Base-by-base conservation (phyloP, 2,113 vertebrate genomes). In the Erythrolamprus reginae region DNA sequence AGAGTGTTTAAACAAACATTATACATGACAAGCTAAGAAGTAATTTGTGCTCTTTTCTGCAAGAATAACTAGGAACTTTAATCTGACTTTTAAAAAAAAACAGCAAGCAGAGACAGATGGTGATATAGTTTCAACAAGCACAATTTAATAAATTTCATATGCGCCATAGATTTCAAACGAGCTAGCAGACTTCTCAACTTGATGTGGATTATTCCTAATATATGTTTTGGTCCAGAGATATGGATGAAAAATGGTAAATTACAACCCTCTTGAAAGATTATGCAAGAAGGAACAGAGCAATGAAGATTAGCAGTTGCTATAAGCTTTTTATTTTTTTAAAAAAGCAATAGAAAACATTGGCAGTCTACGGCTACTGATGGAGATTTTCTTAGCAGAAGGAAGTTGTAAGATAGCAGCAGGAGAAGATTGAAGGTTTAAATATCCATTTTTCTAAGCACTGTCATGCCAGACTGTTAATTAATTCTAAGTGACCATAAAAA, bases 21-120 rank as follows among this genome's bases (percentile, higher is more conserved):
- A 0, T 91, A 90, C 90, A 92, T 92, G 93, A 51, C 88, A 89
- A 52, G n/a, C 87, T 87, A 90, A 95, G 93, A 88, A 95, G 93
- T 93, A 94, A 94, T 82, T 90, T 90, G 95, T 96, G 92, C 91
- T 93, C 91, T 96, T 94, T 94, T 93, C 92, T 90, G 89, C 83
- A 77, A 93, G 82, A 86, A 93, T 87, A 21, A 87, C 88, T 93
- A 94, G 94, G 93, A 93, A 94, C 91, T 65, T 93, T 94, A 92
- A 95, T 93, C 90, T 93, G 91, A 91, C n/a, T n/a, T n/a, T n/a
- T 93, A 85, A 90, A 94, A 93, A 55, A 47, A 93, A 94, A 55
- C 8, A 61, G 82, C 92, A 95, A 94, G 87, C 92, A 93, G 93
- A 95, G 94, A 93, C 95, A 95, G 56, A 61, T 91, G 84, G 91